phyloP scores from a whole-genome alignment of 2,888 invertebrate genomes.

The Rhagium mordax region DNA sequence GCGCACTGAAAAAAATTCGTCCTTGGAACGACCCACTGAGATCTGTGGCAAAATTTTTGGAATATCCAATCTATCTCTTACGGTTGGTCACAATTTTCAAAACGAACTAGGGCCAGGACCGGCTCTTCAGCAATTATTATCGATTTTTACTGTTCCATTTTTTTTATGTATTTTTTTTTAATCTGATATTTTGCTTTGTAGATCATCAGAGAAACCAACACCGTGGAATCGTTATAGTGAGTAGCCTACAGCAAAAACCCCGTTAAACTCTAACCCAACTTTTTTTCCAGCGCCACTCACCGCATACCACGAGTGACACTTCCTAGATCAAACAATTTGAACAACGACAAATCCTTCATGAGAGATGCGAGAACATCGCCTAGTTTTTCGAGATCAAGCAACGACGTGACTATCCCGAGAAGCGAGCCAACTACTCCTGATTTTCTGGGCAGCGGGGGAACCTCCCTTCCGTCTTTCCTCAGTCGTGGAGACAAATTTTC shows the following conservation, averaged over 20 bases:
- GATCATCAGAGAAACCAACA: conserved; percentile 13
- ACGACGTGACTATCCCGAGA: too few relatives aligned
- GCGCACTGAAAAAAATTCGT: too few relatives aligned
- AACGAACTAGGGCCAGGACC: too few relatives aligned
- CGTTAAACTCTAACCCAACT: neutral
- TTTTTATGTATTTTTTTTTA: neutral
- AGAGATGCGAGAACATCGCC: neutral
- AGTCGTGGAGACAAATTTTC: conserved; percentile 22
- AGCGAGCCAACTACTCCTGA: too few relatives aligned
- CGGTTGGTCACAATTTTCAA: too few relatives aligned
- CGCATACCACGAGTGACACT: conserved; percentile 11
- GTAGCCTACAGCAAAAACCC: neutral
- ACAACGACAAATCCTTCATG: neutral
- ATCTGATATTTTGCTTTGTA: conserved; percentile 15
- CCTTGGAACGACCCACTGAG: too few relatives aligned
- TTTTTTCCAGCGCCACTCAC: conserved; percentile 1
- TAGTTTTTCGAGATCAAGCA: neutral
- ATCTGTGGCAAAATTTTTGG: too few relatives aligned
- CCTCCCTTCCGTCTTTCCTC: neutral
- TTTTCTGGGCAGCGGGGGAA: neutral
- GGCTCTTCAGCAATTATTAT: neutral
- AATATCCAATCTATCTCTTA: too few relatives aligned
- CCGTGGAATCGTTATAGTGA: neutral
- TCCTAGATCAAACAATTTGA: neutral
- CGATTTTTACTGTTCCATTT: neutral